Evolutionary conservation across 2,797 vertebrate genomes (phyloP).

Genomic region (Hippopotamyrus pictus): DNA sequence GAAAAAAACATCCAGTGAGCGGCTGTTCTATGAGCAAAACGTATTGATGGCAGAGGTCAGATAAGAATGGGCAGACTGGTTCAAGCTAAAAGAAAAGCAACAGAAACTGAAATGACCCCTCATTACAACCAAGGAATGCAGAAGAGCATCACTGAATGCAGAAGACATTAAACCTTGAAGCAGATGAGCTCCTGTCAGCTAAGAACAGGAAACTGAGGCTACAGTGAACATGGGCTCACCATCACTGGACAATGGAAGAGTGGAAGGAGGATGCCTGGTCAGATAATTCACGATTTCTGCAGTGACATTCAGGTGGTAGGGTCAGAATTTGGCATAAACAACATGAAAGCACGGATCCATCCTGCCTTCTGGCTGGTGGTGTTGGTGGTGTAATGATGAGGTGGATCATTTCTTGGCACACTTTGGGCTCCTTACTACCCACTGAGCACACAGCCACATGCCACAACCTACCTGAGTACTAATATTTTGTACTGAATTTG

Average conservation of each 20-base stretch:
- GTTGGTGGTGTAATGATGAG: background rate
- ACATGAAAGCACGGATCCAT: background rate
- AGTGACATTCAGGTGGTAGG: background rate
- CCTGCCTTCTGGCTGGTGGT: background rate
- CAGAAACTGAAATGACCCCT: background rate
- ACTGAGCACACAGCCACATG: background rate
- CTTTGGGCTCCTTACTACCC: background rate
- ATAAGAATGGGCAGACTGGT: background rate
- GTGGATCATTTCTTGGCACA: background rate
- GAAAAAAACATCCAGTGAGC: background rate
- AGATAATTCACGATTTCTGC: background rate
- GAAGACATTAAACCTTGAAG: background rate
- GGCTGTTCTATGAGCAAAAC: background rate
- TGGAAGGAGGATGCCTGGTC: background rate
- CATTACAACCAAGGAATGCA: background rate
- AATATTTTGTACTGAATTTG: background rate
- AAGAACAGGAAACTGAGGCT: background rate
- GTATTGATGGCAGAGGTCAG: background rate
- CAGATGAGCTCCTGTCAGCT: background rate
- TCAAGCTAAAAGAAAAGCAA: background rate
- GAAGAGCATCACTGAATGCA: background rate
- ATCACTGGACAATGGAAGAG: background rate
- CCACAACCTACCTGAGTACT: background rate
- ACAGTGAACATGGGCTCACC: background rate
- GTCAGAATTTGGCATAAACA: background rate